Percentiles rank a stretch among this genome's conserved stretches.
These are phyloP conservation scores for Stegophylla sp. DNA, from an alignment of 2,888 invertebrate species.

Conservation along the genomic window DNA sequence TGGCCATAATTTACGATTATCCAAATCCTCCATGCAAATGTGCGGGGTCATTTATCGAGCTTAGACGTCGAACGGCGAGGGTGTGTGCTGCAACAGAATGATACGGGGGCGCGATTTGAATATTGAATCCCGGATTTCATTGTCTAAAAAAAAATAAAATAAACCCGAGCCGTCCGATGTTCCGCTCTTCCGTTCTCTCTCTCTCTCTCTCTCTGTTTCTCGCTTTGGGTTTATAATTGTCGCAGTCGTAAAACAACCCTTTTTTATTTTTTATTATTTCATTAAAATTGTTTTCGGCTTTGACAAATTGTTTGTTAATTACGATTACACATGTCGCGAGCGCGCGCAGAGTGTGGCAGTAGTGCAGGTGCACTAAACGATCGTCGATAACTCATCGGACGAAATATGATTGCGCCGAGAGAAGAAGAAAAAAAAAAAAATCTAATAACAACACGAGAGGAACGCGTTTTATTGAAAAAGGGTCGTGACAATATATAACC, in stretches of 20 bases:
- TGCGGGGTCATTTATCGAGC: conserved; percentile 47
- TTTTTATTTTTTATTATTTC: conserved; percentile 43
- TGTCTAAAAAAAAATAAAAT: neutral
- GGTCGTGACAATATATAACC: conserved; percentile 31
- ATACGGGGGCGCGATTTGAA: conserved; percentile 31
- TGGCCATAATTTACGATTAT: conserved; percentile 56
- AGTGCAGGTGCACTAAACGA: conserved; percentile 57
- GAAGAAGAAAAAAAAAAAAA: conserved; percentile 15
- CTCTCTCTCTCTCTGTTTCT: no score
- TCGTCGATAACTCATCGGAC: conserved; percentile 46
- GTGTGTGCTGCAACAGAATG: conserved; percentile 2
- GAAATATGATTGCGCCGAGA: conserved; percentile 12
- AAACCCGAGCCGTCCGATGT: neutral
- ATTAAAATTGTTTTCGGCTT: conserved; percentile 40
- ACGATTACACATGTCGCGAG: conserved; percentile 51
- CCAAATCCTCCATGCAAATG: conserved; percentile 56
- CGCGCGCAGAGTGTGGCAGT: neutral
- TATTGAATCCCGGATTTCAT: conserved; percentile 37
- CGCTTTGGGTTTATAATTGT: conserved; percentile 40
- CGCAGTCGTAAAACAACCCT: conserved; percentile 53
- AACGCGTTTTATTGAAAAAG: conserved; percentile 19
- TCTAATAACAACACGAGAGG: conserved; percentile 29
- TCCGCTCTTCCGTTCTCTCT: neutral
- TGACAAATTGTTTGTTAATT: conserved; percentile 58
- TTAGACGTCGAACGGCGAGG: conserved; percentile 14